These are phyloP conservation scores for human (Homo sapiens) DNA, from an alignment of 2,113 vertebrate genomes.

Conservation along the genomic window GRCh38 chr12:41230501-41231000, in stretches of 20 bases:
- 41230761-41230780: neutral
- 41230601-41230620: neutral
- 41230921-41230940: slow-evolving; percentile 42
- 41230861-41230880: neutral
- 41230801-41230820: neutral
- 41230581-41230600: neutral
- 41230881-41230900: neutral
- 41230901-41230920: neutral
- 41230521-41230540: neutral
- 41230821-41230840: neutral
- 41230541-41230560: neutral
- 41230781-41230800: slow-evolving; percentile 11
- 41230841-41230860: neutral
- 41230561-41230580: neutral
- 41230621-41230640: neutral
- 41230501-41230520: neutral
- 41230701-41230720: neutral
- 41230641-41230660: neutral
- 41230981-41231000: slow-evolving; percentile 54
- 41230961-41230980: neutral
- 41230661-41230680: neutral
- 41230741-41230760: neutral
- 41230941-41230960: slow-evolving; percentile 50
- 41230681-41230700: neutral
- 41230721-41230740: neutral